phyloP scores from a whole-genome alignment of 1,140 invertebrate genomes.

The Drosophila arawakana region DNA sequence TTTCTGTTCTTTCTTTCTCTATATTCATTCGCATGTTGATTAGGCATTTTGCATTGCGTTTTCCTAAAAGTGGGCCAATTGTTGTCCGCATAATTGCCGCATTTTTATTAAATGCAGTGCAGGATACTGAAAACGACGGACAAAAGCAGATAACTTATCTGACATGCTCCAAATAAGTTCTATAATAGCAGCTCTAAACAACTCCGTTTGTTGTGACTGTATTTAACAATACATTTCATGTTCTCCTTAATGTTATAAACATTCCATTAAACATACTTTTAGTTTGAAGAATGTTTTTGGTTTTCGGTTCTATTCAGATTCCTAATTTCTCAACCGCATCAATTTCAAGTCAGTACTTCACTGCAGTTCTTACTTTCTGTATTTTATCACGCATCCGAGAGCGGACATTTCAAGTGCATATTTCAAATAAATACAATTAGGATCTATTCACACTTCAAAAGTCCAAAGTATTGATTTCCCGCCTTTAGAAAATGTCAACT shows the following conservation, averaged over 20 bases:
- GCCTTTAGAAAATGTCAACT: slow-evolving; percentile 39
- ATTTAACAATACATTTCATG: too few relatives aligned
- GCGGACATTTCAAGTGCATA: slow-evolving; percentile 24
- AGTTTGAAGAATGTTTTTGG: too few relatives aligned
- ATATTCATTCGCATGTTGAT: slow-evolving; percentile 39
- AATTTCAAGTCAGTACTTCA: too few relatives aligned
- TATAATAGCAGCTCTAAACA: neutral
- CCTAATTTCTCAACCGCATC: too few relatives aligned
- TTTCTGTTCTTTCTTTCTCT: slow-evolving; percentile 17
- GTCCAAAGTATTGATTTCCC: slow-evolving; percentile 42
- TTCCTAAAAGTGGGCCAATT: slow-evolving; percentile 32
- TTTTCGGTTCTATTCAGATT: too few relatives aligned
- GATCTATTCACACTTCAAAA: slow-evolving; percentile 52
- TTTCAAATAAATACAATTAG: slow-evolving; percentile 54
- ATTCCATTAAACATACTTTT: too few relatives aligned
- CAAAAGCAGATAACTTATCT: neutral
- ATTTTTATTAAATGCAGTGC: slow-evolving; percentile 5
- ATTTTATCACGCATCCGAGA: neutral
- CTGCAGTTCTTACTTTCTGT: neutral
- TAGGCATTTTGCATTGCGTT: slow-evolving; percentile 22
- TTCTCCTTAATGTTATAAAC: too few relatives aligned
- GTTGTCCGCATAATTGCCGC: slow-evolving; percentile 28
- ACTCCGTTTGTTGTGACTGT: neutral
- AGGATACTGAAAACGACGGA: neutral
- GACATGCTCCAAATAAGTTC: neutral